Evolutionary conservation across 2,797 vertebrate genomes (phyloP).

Genomic region (Hoplostethus mediterraneus): DNA sequence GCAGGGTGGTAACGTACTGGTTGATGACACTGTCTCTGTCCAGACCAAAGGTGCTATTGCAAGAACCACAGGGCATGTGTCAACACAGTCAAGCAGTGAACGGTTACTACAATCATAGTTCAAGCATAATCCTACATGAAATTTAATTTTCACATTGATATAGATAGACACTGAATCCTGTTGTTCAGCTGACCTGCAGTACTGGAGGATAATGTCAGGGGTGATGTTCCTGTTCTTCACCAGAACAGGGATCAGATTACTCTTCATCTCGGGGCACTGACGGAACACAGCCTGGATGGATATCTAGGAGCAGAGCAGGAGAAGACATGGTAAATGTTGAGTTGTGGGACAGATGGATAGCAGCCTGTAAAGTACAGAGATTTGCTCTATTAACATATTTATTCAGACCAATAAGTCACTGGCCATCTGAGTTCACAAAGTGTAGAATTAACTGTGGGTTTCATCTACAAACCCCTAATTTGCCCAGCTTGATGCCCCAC

Average conservation of each 20-base stretch:
- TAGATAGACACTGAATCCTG: neutral
- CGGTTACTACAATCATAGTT: neutral
- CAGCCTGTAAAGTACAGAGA: neutral
- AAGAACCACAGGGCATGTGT: neutral
- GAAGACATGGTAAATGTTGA: neutral
- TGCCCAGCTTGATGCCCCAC: slow-evolving; percentile 92
- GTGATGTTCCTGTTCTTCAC: slow-evolving; percentile 90
- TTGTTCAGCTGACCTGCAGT: slow-evolving; percentile 88
- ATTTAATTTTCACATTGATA: neutral
- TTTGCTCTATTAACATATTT: neutral
- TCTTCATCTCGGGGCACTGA: slow-evolving; percentile 88
- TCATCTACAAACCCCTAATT: slow-evolving; percentile 87
- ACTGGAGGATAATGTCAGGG: slow-evolving; percentile 90
- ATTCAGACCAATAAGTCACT: neutral
- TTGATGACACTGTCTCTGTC: slow-evolving; percentile 90
- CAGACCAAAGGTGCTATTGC: slow-evolving; percentile 88
- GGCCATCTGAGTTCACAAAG: neutral
- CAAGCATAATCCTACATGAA: neutral
- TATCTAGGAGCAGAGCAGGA: slow-evolving; percentile 83
- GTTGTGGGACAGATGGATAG: neutral
- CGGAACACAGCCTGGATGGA: slow-evolving; percentile 94
- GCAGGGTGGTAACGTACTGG: slow-evolving; percentile 92
- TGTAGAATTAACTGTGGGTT: neutral
- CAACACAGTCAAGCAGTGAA: neutral
- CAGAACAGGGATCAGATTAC: slow-evolving; percentile 87